These are phyloP conservation scores for Batillaria attramentaria DNA, from an alignment of 1,140 invertebrate genomes.

Conservation along the genomic window DNA sequence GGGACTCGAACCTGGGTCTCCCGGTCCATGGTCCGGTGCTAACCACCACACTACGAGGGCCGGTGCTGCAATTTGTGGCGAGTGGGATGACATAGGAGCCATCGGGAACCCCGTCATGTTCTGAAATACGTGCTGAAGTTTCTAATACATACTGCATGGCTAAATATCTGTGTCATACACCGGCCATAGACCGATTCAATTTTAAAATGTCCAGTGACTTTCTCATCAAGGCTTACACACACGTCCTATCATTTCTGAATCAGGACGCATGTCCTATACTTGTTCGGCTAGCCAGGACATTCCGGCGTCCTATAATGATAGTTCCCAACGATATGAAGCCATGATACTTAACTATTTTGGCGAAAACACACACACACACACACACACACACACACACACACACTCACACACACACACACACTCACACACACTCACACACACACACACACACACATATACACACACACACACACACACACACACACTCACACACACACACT, in stretches of 20 bases:
- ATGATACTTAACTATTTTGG: neutral
- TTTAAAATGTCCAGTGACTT: neutral
- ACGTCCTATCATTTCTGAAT: neutral
- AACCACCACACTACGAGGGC: too few species aligned
- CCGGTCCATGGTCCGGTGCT: too few species aligned
- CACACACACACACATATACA: neutral
- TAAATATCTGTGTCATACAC: too few species aligned
- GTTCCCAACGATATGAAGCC: too few species aligned
- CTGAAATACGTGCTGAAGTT: too few species aligned
- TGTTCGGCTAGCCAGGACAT: neutral
- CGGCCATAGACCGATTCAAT: too few species aligned
- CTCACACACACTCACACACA: constrained; percentile 1
- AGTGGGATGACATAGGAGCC: too few species aligned
- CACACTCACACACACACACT: neutral
- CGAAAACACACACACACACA: constrained; percentile 10
- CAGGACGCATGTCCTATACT: neutral
- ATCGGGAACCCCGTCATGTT: too few species aligned
- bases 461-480: constrained; percentile 1
- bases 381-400: constrained; percentile 9
- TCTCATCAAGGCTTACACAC: neutral
- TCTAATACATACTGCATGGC: too few species aligned
- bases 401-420: neutral
- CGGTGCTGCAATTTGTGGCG: too few species aligned
- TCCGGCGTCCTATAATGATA: neutral
- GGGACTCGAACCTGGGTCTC: too few species aligned